Conservation (phyloP, 2,797 vertebrate genomes). For the Agapornis canus region DNA sequence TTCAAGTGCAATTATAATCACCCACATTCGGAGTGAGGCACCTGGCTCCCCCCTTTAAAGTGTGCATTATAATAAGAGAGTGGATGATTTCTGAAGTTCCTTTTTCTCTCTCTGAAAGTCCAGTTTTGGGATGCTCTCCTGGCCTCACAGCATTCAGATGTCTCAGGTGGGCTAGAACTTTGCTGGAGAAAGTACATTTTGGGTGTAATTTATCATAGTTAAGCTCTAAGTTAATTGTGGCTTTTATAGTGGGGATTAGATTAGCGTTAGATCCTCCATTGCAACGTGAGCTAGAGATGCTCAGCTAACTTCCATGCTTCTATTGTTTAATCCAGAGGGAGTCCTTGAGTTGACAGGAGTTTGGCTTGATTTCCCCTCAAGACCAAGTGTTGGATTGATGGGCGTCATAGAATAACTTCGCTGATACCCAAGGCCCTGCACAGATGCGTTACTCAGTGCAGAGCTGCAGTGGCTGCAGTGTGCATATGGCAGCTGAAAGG, state of each 20-base stretch:
- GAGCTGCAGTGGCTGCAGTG: background rate
- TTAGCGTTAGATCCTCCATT: background rate
- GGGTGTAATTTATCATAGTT: background rate
- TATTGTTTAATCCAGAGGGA: background rate
- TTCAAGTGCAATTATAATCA: background rate
- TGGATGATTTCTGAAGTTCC: background rate
- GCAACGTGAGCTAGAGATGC: background rate
- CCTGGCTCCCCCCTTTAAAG: background rate
- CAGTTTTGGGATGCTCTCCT: background rate
- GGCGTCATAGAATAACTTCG: background rate
- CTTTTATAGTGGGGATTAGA: background rate
- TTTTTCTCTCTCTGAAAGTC: background rate
- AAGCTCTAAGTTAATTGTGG: background rate
- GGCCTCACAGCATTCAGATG: background rate
- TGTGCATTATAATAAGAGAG: fast-evolving
- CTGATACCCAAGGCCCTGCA: background rate
- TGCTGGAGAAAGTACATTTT: background rate
- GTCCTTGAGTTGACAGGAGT: background rate
- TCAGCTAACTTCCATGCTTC: background rate
- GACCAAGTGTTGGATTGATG: constrained; percentile 11
- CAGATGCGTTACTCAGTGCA: background rate
- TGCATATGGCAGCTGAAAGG: background rate
- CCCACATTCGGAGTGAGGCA: background rate
- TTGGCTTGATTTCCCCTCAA: constrained; percentile 18
- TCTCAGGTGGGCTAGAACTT: background rate